Conservation (phyloP, 2,113 vertebrate species). For the Marmota flaviventris region DNA sequence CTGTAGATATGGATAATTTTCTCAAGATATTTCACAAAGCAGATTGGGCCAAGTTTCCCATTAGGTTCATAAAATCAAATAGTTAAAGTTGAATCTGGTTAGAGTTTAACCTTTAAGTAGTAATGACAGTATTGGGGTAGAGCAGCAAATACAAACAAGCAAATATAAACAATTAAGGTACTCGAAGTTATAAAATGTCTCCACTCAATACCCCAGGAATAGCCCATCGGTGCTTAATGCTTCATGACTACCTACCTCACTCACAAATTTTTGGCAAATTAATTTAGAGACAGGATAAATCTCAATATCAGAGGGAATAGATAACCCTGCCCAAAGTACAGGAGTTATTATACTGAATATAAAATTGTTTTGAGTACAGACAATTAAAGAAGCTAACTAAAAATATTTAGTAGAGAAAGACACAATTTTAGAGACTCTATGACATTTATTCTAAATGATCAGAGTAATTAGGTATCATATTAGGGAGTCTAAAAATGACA, state of each 20-base stretch:
- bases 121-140: not conserved
- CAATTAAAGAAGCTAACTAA: not conserved
- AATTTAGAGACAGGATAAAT: not conserved
- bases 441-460: conserved; percentile 56
- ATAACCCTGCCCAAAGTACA: not conserved
- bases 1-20: conserved; percentile 24
- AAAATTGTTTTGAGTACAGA: conserved; percentile 34
- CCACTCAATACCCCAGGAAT: not conserved
- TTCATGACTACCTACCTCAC: not conserved
- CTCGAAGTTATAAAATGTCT: conserved; percentile 8
- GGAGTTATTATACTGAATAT: not conserved
- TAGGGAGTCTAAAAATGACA: conserved; percentile 60
- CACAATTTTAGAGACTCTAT: conserved; percentile 25
- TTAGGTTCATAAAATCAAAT: conserved; percentile 52
- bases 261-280: conserved; percentile 3
- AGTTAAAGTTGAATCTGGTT: conserved; percentile 48
- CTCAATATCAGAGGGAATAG: not conserved
- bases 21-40: conserved; percentile 67
- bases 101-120: not conserved
- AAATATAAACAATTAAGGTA: not conserved
- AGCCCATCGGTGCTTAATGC: not conserved
- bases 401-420: not conserved
- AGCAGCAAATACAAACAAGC: conserved; percentile 58
- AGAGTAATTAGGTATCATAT: conserved; percentile 39
- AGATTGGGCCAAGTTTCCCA: conserved; percentile 30